phyloP scores from a whole-genome alignment of 2,113 vertebrate genomes.

The Jacana jacana region DNA sequence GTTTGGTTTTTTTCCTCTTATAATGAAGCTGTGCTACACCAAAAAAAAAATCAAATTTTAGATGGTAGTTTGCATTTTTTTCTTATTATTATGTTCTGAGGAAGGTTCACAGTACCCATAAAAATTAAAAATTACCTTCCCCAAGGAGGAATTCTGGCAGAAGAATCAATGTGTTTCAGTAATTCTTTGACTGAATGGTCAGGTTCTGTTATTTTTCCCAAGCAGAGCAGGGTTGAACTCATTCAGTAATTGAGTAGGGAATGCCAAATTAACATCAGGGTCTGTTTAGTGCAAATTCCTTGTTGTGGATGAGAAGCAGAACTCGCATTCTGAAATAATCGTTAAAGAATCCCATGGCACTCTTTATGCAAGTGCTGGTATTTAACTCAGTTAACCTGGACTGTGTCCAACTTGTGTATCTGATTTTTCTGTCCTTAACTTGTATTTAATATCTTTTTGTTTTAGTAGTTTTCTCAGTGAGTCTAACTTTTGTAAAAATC shows the following conservation, averaged over 20 bases:
- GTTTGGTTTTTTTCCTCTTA: background rate
- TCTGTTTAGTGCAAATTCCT: background rate
- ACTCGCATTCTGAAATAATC: background rate
- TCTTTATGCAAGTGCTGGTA: background rate
- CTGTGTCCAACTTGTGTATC: background rate
- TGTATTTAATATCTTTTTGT: background rate
- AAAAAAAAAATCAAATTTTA: background rate
- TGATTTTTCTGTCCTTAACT: background rate
- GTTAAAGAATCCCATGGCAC: background rate
- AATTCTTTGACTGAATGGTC: background rate
- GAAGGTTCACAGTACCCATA: background rate
- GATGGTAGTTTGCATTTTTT: background rate
- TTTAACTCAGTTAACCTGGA: background rate
- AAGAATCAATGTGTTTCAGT: background rate
- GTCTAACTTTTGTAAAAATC: background rate
- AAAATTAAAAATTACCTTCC: background rate
- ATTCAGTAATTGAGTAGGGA: background rate
- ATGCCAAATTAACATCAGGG: background rate
- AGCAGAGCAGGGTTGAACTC: background rate
- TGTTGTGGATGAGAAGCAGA: background rate
- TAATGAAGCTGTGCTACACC: too few relatives aligned
- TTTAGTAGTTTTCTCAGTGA: background rate
- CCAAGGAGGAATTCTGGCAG: background rate
- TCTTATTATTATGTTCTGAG: background rate
- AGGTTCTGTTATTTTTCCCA: background rate